Percentiles rank a stretch among this genome's conserved stretches.
Evolutionary conservation across 2,888 invertebrate species (phyloP).

Genomic region (Leucophora obtusa): DNA sequence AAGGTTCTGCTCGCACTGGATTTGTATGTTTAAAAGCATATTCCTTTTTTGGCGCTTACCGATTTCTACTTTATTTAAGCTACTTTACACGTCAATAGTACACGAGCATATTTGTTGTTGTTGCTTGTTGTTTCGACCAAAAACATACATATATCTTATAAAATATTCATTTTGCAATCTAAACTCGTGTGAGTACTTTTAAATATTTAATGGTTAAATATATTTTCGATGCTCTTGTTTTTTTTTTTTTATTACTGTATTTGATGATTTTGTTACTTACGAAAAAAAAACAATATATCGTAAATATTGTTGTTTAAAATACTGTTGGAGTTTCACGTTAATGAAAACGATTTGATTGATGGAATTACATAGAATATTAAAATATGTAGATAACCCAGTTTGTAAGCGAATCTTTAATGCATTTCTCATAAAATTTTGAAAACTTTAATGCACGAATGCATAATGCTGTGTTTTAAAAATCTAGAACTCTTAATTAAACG

Average conservation of each 20-base stretch:
- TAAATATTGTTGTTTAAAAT: conserved; percentile 7
- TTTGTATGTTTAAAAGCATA: conserved; percentile 15
- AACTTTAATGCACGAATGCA: background rate
- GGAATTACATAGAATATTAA: conserved; percentile 13
- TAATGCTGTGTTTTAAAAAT: too few relatives aligned
- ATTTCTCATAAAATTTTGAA: background rate
- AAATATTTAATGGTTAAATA: conserved; percentile 74
- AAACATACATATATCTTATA: conserved; percentile 52
- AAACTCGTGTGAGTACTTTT: conserved; percentile 79
- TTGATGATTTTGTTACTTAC: conserved; percentile 60
- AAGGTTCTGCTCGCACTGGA: background rate
- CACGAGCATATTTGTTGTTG: conserved; percentile 21
- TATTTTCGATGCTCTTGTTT: conserved; percentile 23
- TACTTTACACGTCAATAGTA: conserved; percentile 55
- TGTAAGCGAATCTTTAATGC: too few relatives aligned
- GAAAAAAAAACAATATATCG: conserved; percentile 9
- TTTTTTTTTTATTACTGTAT: conserved; percentile 44
- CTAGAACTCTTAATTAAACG: too few relatives aligned
- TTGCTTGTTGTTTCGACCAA: conserved; percentile 17
- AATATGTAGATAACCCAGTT: background rate
- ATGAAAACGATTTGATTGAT: conserved; percentile 28
- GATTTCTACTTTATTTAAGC: conserved; percentile 57
- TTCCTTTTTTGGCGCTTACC: conserved; percentile 27
- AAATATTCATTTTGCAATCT: conserved; percentile 79
- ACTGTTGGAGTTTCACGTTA: background rate